Percentiles rank a stretch among this genome's conserved stretches.
Conservation (phyloP, 92 coral and sea anemone genomes). For the Virgularia gustaviana region DNA sequence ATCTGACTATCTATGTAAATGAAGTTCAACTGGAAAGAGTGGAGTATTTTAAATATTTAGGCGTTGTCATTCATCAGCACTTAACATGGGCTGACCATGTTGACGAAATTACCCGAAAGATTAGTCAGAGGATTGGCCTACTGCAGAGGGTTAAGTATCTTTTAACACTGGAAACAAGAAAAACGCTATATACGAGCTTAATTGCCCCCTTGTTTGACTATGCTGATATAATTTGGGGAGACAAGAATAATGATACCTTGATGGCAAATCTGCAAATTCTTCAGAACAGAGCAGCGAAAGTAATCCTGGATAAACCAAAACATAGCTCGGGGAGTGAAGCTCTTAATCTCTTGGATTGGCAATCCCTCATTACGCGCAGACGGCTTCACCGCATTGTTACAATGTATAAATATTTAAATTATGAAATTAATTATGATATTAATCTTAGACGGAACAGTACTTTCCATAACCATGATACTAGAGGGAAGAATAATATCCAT, state of each 20-base stretch:
- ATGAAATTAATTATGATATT: no score
- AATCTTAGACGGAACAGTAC: no score
- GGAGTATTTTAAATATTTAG: background rate
- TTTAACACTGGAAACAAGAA: background rate
- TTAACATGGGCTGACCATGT: background rate
- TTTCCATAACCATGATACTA: no score
- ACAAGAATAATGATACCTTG: background rate
- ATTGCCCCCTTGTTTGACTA: background rate
- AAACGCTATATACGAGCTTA: background rate
- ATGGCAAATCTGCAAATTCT: background rate
- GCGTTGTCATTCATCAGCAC: background rate
- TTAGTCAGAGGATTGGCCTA: background rate
- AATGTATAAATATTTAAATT: background rate
- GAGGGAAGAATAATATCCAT: no score
- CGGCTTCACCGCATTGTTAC: background rate
- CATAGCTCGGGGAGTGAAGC: background rate
- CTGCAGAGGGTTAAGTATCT: background rate
- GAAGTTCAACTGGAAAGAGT: background rate
- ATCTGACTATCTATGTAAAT: background rate
- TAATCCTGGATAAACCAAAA: background rate
- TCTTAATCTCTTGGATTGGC: background rate
- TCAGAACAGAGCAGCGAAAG: background rate
- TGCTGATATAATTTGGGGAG: background rate
- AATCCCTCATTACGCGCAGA: background rate
- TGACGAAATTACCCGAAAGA: background rate